Base-by-base conservation (phyloP, 2,797 vertebrate species). In the Anisognathus igniventris region DNA sequence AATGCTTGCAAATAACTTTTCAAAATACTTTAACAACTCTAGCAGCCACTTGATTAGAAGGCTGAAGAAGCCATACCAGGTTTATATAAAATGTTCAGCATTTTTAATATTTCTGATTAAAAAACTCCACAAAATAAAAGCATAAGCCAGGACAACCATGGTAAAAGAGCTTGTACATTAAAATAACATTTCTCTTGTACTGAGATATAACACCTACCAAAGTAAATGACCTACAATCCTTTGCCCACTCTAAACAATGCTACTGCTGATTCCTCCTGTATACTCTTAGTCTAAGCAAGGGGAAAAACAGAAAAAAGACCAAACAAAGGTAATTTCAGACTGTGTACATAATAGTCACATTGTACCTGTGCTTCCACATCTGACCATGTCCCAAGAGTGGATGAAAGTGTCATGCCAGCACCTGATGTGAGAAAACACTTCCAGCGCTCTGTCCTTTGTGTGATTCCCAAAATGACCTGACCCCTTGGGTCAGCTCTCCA, bases 401-500 rank as follows among this genome's bases (percentile, higher is more conserved):
- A 37, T 64, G 62, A 54, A 84, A 68, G 45, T 2, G 1, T 7
- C 14, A 51, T 19, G n/a, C 37, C 70, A 92, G 48, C 15, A 44
- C 14, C 31, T 39, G 62, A 62, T 14, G 28, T 2, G 17, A 85
- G 30, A 68, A 82, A 61, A 44, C 25, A 54, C 21, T 85, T 66
- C 37, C 47, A 62, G 31, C 0, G 1, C 42, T 86, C 25, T 45
- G 51, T 19, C 47, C 44, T 57, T 73, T 48, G 4, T 0, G 2
- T 0, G 22, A 48, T 60, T 68, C 66, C 37, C 62, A 35, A 72
- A 74, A 44, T 1, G 7, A 45, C 31, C 62, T 48, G 30, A 78
- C 7, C 12, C 31, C 28, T 72, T 53, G 0, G 1, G 40, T 54
- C 68, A 78, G 44, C 53, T 53, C 57, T 73, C 14, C 0, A 0